Base-by-base conservation (phyloP, 2,113 vertebrate species). In the Rhinoderma darwinii region DNA sequence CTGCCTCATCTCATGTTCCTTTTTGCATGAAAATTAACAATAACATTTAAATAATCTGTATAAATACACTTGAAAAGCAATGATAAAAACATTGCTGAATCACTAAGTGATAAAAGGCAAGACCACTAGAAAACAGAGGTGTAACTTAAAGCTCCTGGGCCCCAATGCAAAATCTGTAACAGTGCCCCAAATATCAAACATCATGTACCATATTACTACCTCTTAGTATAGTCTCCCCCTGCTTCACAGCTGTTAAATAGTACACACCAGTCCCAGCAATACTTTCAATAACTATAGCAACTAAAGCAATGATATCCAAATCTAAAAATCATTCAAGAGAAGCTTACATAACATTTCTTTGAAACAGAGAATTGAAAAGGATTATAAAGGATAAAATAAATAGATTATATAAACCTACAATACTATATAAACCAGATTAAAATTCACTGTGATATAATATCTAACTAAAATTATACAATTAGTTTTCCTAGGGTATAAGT, bases 1-100 rank as follows among this genome's bases (percentile, higher is more conserved):
- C 20, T 32, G 41, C 73, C 68, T 75, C 17, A 47, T 56, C 9
- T 66, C 50, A 73, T 59, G 14, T 44, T 37, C 79, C 20, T 76
- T 77, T 75, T 32, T 85, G n/a, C 41, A 39, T 78, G 17, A 85
- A 59, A 59, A 51, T 54, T 44, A 74, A 59, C 32, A 74, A 30
- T 10, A 32, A 37, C 4, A 41, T 41, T 25, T 41, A 70, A 70
- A 39, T 17, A 2, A 14, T 37, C 2, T 2, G 3, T 39, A 1
- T 14, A 22, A 70, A 30, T 39, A 70, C 32, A 70, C 3, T 37
- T 37, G 39, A 30, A 11, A 32, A 66, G 27, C 63, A 66, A 66
- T 35, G 14, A 25, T 18, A 72, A 41, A 37, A 63, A 8, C 1
- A 70, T 0, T 2, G 18, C 32, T 37, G 37, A 70, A 70, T 0